These are phyloP conservation scores for Phyllostomus hastatus DNA, from an alignment of 2,113 vertebrate species.

Conservation along the genomic window DNA sequence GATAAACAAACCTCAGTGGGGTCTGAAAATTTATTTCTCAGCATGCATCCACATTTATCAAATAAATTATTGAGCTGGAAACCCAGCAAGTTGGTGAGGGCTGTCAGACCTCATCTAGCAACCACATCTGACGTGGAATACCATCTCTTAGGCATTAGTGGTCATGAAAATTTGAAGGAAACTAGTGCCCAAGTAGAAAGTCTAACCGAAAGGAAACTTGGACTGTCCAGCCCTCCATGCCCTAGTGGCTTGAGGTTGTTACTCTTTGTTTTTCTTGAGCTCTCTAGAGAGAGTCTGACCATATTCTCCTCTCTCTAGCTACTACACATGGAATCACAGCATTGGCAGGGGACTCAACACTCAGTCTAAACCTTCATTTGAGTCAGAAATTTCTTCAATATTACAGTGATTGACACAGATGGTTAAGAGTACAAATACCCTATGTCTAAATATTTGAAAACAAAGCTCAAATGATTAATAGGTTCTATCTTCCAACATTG, in stretches of 20 bases:
- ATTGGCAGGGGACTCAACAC: neutral
- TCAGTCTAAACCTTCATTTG: neutral
- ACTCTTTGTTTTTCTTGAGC: conserved; percentile 45
- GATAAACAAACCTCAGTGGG: conserved; percentile 11
- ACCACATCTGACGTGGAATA: neutral
- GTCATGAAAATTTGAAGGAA: conserved; percentile 8
- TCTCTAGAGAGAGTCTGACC: conserved; percentile 16
- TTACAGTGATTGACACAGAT: neutral
- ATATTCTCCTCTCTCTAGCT: neutral
- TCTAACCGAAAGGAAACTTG: conserved; percentile 51
- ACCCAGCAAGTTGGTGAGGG: neutral
- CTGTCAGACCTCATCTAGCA: neutral
- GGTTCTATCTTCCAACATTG: neutral
- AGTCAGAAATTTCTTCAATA: neutral
- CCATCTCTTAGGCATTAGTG: neutral
- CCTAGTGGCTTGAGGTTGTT: conserved; percentile 32
- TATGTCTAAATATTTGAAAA: conserved; percentile 31
- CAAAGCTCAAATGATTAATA: neutral
- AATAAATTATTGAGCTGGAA: conserved; percentile 44
- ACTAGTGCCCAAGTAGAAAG: neutral
- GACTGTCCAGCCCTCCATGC: conserved; percentile 36
- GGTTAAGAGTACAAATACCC: neutral
- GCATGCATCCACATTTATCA: conserved; percentile 11
- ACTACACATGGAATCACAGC: neutral
- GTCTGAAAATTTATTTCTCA: neutral